These are phyloP conservation scores for Drosophila fulvimacula DNA, from an alignment of 2,888 invertebrate species.

Conservation along the genomic window DNA sequence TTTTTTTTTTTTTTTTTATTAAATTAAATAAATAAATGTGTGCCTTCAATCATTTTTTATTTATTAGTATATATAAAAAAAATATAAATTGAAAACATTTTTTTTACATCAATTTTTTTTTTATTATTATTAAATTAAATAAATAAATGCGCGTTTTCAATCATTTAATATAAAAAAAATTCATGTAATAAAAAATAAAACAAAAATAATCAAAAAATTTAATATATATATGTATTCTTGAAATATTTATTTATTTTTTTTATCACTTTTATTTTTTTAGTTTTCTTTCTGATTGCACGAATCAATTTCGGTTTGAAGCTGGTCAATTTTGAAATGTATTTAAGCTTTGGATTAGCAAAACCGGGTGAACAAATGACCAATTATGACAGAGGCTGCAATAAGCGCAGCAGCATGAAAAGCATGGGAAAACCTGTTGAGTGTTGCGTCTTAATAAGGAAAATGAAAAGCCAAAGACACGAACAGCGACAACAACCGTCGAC, in stretches of 20 bases:
- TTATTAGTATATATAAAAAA: no score
- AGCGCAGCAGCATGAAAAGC: conserved; percentile 27
- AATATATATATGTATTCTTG: no score
- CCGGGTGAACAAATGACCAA: conserved; percentile 60
- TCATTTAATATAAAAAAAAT: no score
- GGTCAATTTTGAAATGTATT: conserved; percentile 25
- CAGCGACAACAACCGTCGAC: not conserved
- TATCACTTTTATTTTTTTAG: not conserved
- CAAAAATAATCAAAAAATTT: no score
- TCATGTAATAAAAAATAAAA: no score
- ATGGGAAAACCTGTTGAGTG: conserved; percentile 42
- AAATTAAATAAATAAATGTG: no score
- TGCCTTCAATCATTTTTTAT: no score
- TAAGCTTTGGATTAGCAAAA: conserved; percentile 47
- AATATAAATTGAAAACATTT: no score
- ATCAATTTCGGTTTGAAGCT: not conserved
- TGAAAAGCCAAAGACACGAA: conserved; percentile 42
- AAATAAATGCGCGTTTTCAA: no score
- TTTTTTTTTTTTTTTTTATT: no score
- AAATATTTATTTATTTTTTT: not conserved
- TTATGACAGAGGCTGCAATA: conserved; percentile 46
- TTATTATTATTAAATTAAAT: no score
- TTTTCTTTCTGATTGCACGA: not conserved
- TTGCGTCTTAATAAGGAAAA: conserved; percentile 49
- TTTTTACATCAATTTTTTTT: no score